Conservation (phyloP, 2,888 invertebrate genomes). For the Eudasyphora cyanicolor region DNA sequence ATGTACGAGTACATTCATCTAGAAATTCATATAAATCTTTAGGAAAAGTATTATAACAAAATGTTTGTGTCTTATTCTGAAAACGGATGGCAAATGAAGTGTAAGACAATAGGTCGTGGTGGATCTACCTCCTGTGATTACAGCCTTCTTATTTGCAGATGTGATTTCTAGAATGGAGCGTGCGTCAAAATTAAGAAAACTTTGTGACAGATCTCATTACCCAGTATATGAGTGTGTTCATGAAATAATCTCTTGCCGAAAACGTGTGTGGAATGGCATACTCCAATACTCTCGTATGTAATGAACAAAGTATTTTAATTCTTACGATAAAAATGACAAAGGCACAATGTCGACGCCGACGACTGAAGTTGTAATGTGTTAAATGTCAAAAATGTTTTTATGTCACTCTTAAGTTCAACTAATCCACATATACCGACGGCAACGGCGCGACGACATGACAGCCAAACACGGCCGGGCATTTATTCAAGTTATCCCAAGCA, state of each 20-base stretch:
- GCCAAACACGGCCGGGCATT: constrained; percentile 28
- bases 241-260: background rate
- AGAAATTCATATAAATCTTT: background rate
- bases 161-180: background rate
- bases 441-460: background rate
- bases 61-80: background rate
- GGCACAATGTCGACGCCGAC: too few species aligned
- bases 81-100: constrained; percentile 1
- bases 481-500: constrained; percentile 24
- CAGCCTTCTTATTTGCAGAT: background rate
- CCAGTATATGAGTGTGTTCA: background rate
- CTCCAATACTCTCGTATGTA: background rate
- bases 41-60: too few species aligned
- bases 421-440: constrained; percentile 31
- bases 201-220: background rate
- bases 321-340: constrained; percentile 25
- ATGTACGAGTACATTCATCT: background rate
- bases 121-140: background rate
- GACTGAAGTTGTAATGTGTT: constrained; percentile 18
- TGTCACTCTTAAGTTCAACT: constrained; percentile 35
- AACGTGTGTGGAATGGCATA: background rate
- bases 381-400: constrained; percentile 36
- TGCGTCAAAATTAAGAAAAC: background rate
- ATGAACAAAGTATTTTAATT: constrained; percentile 26
- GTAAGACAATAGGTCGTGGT: constrained; percentile 16